Evolutionary conservation across 1,140 invertebrate species (phyloP).

Genomic region (Ooceraea biroi): DNA sequence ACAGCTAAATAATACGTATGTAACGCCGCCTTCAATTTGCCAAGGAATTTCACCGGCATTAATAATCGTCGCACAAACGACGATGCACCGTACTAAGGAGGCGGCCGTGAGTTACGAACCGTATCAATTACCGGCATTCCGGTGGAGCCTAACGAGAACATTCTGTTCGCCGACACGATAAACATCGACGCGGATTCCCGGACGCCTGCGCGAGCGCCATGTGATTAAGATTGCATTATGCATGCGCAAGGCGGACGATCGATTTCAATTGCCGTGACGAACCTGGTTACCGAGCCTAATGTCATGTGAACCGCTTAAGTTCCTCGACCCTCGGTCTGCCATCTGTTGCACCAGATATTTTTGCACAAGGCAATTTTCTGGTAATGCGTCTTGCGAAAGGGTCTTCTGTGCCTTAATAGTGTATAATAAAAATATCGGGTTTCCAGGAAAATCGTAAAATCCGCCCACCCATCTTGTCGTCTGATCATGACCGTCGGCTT

Average conservation of each 20-base stretch:
- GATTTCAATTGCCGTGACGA: conserved; percentile 47
- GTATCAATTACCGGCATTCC: conserved; percentile 45
- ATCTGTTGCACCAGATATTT: conserved; percentile 64
- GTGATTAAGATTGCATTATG: conserved; percentile 51
- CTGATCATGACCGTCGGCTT: conserved; percentile 11
- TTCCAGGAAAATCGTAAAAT: not conserved
- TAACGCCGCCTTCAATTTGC: not conserved
- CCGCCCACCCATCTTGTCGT: not conserved
- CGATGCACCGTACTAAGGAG: not conserved
- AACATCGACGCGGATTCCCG: conserved; percentile 35
- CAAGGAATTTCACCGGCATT: not conserved
- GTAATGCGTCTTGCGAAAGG: conserved; percentile 17
- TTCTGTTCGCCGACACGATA: not conserved
- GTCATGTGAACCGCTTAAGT: conserved; percentile 42
- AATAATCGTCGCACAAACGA: not conserved
- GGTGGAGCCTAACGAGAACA: conserved; percentile 13
- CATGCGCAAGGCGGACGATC: conserved; percentile 42
- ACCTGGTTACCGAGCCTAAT: not conserved
- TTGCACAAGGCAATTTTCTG: too few species aligned
- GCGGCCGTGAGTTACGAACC: conserved; percentile 3
- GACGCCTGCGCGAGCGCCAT: not conserved
- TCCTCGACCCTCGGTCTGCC: conserved; percentile 43
- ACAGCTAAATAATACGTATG: too few species aligned
- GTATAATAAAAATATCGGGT: conserved; percentile 14
- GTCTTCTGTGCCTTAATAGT: too few species aligned